Percentiles rank a stretch among this genome's conserved stretches.
Conservation (phyloP, 2,113 vertebrate species). For the Crotalus horridus region DNA sequence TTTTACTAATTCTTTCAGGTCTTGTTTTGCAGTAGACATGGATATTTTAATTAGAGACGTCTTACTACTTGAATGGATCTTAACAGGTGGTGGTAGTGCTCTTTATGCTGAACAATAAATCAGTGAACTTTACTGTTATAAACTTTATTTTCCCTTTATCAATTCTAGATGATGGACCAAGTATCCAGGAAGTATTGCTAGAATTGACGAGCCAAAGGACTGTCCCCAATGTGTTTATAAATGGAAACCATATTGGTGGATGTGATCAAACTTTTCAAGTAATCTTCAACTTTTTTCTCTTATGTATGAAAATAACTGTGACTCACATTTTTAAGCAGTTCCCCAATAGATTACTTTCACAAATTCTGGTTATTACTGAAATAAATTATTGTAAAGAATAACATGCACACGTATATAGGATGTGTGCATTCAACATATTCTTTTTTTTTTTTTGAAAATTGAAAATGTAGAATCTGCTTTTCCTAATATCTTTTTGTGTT, state of each 20-base stretch:
- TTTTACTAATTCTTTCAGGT: neutral
- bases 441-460: neutral
- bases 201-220: slow-evolving; percentile 91
- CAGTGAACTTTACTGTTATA: neutral
- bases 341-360: neutral
- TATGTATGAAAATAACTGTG: neutral
- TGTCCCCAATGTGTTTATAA: slow-evolving; percentile 92
- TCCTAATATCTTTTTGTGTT: neutral
- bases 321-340: neutral
- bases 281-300: slow-evolving; percentile 32
- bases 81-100: neutral
- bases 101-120: neutral
- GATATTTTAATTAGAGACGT: neutral
- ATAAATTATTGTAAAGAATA: neutral
- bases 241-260: slow-evolving; percentile 89
- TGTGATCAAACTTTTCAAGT: slow-evolving; percentile 89
- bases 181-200: slow-evolving; percentile 82
- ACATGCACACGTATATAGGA: neutral
- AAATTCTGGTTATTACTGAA: neutral
- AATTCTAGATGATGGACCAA: slow-evolving; percentile 79
- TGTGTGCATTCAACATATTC: neutral
- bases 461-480: neutral
- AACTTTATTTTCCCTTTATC: slow-evolving; percentile 13
- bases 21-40: neutral
- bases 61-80: neutral